Evolutionary conservation across 2,888 invertebrate species (phyloP), one percentile per base, ranked within the genome.

Genomic region (Acanthosoma haemorrhoidale): DNA sequence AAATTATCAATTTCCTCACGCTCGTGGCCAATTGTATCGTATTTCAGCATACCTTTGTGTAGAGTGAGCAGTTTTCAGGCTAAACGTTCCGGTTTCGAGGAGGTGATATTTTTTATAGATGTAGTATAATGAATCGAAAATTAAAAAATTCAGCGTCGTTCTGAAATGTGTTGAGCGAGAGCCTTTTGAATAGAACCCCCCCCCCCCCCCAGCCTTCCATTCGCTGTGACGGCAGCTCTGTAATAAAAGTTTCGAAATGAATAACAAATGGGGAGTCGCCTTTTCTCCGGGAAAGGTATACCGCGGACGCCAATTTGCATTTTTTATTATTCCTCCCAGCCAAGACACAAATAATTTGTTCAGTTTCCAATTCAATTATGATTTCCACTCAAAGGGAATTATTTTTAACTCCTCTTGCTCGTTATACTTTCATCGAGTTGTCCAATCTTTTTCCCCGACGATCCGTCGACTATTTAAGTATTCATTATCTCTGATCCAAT

Each of bases 281-380:
- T 1, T 2, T 13, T 3, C n/a, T 2, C 11, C 21, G 18, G 3
- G 51, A 25, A 25, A 51, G 51, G 51, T 51, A 51, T n/a, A n/a
- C 25, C 4, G 25, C 5, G n/a, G n/a, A n/a, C n/a, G 25, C 51
- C 51, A 51, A 51, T 61, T 61, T 61, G 61, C 61, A 61, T 61
- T 25, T 61, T 61, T 61, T 61, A 61, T 61, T 34, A 61, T n/a
- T 21, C 36, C 36, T 61, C n/a, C 36, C n/a, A n/a, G 13, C 34
- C 36, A 21, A 61, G 51, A 59, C 59, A 32, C 31, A 21, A 61
- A 18, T 61, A 61, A 61, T 61, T 61, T 61, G 18, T 61, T 61
- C 61, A 61, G n/a, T 61, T 61, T 61, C 32, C 38, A 61, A 61
- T 61, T 61, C 34, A 61, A 61, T 61, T 61, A 36, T 61, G 36